These are phyloP conservation scores for Calvadosia cruxmelitensis DNA, from an alignment of 30 jellyfish, hydroid and myxozoan genomes.

Conservation along the genomic window DNA sequence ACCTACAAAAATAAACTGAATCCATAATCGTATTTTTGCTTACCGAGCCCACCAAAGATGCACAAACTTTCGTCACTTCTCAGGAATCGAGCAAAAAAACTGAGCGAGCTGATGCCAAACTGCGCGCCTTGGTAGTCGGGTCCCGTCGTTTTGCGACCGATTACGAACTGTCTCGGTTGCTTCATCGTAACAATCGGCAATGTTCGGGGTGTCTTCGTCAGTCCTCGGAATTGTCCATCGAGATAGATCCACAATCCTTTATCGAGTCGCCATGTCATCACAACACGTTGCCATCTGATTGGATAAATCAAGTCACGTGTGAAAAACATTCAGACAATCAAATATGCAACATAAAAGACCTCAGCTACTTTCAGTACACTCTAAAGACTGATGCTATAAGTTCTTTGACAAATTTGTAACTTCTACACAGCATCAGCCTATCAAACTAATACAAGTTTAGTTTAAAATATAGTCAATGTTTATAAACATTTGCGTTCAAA, in stretches of 20 bases:
- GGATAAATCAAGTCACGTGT: constrained; percentile 3
- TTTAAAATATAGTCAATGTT: too few species aligned
- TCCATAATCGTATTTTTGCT: neutral
- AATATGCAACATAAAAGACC: too few species aligned
- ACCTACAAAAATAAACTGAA: too few species aligned
- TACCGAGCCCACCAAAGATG: constrained; percentile 77
- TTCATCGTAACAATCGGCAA: constrained; percentile 41
- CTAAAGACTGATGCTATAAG: too few species aligned
- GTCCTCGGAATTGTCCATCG: constrained; percentile 94
- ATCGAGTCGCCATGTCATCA: constrained; percentile 94
- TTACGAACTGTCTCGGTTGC: constrained; percentile 36
- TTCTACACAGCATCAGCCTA: too few species aligned
- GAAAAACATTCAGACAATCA: too few species aligned
- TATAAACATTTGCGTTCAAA: too few species aligned
- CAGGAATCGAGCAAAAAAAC: constrained; percentile 57
- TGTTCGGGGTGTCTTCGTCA: constrained; percentile 69
- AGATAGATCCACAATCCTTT: constrained; percentile 89
- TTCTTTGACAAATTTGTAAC: too few species aligned
- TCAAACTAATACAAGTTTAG: too few species aligned
- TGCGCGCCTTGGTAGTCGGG: constrained; percentile 83
- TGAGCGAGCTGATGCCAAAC: constrained; percentile 76
- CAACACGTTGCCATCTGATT: constrained; percentile 84
- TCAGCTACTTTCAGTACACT: too few species aligned
- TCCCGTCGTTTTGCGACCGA: constrained; percentile 79
- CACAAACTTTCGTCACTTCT: constrained; percentile 47